phyloP scores from a whole-genome alignment of 2,113 vertebrate species.

The Zosterops japonicus region DNA sequence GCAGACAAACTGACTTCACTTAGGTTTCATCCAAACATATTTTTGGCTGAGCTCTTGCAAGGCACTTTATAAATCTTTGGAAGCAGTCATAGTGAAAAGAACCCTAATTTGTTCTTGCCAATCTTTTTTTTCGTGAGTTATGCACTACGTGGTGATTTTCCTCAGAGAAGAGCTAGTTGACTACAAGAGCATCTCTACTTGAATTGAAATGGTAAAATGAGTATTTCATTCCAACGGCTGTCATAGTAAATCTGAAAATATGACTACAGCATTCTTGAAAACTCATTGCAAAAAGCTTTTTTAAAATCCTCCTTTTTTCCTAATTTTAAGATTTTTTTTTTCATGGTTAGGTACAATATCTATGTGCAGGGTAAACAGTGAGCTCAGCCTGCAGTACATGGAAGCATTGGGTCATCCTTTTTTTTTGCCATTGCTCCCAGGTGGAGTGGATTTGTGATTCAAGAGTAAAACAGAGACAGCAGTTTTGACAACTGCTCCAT shows the following conservation, averaged over 20 bases:
- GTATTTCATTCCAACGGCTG: not conserved
- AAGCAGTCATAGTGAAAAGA: not conserved
- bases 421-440: not conserved
- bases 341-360: not conserved
- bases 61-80: not conserved
- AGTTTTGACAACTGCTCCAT: not conserved
- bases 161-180: not conserved
- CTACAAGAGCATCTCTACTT: not conserved
- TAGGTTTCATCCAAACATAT: not conserved
- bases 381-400: not conserved
- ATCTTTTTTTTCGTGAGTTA: not conserved
- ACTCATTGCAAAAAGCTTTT: not conserved
- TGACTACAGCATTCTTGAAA: not conserved
- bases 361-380: not conserved
- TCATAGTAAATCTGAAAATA: not conserved
- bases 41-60: slow-evolving; percentile 8
- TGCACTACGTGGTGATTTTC: not conserved
- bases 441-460: not conserved
- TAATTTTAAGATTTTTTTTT: not conserved
- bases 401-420: not conserved
- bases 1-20: not conserved
- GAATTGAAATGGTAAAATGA: not conserved
- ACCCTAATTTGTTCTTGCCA: not conserved
- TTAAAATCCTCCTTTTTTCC: not conserved
- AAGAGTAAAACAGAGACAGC: not conserved